Evolutionary conservation across 2,888 invertebrate genomes (phyloP).

Genomic region (Operophtera brumata): DNA sequence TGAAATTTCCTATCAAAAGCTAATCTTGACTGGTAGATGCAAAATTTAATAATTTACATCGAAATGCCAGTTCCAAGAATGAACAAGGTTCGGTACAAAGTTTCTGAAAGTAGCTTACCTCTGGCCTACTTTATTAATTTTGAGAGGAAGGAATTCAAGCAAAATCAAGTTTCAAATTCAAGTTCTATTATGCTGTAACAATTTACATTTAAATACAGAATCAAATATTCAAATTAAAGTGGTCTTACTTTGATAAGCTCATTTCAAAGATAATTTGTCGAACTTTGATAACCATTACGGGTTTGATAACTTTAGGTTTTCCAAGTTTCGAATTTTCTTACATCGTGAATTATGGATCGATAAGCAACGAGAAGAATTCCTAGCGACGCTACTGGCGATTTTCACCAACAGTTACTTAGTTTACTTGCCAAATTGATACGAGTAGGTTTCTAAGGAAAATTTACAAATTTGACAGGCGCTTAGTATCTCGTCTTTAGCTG

Average conservation of each 20-base stretch:
- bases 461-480: too few species aligned
- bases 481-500: too few species aligned
- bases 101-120: constrained; percentile 11
- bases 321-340: background rate
- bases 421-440: too few species aligned
- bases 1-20: background rate
- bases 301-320: background rate
- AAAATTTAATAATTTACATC: background rate
- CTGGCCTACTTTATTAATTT: constrained; percentile 21
- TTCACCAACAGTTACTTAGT: too few species aligned
- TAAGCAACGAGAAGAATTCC: background rate
- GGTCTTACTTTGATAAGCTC: background rate
- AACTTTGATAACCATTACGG: background rate
- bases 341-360: too few species aligned
- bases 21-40: background rate
- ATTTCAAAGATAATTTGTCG: background rate
- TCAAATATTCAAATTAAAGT: constrained; percentile 5
- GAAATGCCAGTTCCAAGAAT: background rate
- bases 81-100: background rate
- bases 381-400: background rate
- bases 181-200: constrained; percentile 12
- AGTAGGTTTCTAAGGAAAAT: too few species aligned
- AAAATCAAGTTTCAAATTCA: constrained; percentile 14
- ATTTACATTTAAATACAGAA: background rate
- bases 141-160: constrained; percentile 17